Conservation (phyloP, 2,113 vertebrate genomes). For the Eptesicus fuscus region DNA sequence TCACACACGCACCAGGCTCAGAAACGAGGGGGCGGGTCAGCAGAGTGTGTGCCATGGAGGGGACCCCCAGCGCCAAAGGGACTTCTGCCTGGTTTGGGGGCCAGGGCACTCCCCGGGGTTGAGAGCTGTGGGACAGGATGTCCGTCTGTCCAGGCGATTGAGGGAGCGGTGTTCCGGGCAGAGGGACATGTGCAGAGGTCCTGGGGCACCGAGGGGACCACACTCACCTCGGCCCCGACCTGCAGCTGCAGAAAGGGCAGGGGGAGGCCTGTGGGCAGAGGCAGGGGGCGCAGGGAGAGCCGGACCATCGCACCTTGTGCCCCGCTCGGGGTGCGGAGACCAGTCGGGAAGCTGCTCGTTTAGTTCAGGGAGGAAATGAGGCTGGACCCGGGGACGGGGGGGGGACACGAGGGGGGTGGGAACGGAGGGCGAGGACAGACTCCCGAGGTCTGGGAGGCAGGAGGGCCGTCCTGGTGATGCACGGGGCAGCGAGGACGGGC, state of each 20-base stretch:
- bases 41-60: background rate
- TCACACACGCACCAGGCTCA: background rate
- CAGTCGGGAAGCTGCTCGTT: background rate
- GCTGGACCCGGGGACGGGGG: background rate
- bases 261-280: background rate
- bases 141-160: background rate
- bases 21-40: background rate
- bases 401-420: background rate
- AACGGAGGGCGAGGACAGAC: accelerated
- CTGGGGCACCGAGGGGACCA: background rate
- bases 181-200: background rate
- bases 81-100: background rate
- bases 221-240: too few relatives aligned
- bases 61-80: background rate
- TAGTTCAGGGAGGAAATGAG: background rate
- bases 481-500: too few relatives aligned
- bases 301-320: background rate
- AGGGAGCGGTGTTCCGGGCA: background rate
- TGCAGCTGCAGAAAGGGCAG: background rate
- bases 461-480: background rate
- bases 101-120: background rate
- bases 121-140: background rate
- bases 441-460: too few relatives aligned
- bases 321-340: background rate
- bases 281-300: background rate